Evolutionary conservation across 2,888 invertebrate genomes (phyloP), one percentile per base, ranked within the genome.

Genomic region (Leptinotarsa juncta): DNA sequence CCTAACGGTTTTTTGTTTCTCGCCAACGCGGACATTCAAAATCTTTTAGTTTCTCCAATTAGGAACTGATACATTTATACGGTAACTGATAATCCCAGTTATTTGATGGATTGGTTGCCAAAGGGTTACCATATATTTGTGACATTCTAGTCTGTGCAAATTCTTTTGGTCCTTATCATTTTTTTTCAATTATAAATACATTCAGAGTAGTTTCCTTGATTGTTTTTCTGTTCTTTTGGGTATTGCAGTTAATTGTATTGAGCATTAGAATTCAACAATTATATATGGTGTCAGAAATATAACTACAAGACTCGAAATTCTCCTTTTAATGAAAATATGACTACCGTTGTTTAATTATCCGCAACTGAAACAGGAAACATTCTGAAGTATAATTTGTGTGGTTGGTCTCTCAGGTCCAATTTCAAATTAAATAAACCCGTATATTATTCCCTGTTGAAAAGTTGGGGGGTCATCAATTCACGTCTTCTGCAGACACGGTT

Each of bases 391-490:
- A 32, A 32, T 16, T 62, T 32, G 16, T 62, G 16, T 62, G 62
- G 26, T 65, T 26, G 32, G 51, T 74, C 53, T 65, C 67, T 53
- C 18, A 65, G 70, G 67, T 50, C 70, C 53, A 49, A 62, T 67
- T 57, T 57, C 42, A n/a, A 68, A 75, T 75, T 72, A 73, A 73
- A 70, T 67, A 74, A 50, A 69, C 75, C 73, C 60, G 57, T 67
- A 73, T 67, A 73, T 77, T 72, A 75, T 62, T 62, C 66, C 75
- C 75, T 75, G 69, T 70, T 65, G 75, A 67, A 71, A 72, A 75
- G 73, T 77, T 69, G 68, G 70, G 3, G 68, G 74, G 76, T 75
- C 80, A 80, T 80, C 80, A 80, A 80, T 80, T 79, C 76, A 76
- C 75, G 80, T 79, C 80, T 77, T 70, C 50, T 60, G 73, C 80